Conservation (phyloP, 2,888 invertebrate genomes). For the Adelphocoris suturalis region DNA sequence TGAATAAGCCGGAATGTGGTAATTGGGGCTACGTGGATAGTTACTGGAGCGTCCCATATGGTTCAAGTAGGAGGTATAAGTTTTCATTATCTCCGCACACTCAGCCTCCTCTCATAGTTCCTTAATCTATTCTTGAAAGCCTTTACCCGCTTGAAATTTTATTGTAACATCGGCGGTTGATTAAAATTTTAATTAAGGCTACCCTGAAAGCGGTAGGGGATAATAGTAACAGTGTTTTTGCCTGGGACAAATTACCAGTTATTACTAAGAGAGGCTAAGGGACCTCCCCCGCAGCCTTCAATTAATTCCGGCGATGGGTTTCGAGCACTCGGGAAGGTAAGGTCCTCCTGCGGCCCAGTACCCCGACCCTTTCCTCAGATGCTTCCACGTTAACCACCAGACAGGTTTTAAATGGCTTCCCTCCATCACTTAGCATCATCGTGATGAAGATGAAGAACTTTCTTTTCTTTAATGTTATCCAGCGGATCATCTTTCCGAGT, state of each 20-base stretch:
- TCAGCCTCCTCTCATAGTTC: slow-evolving; percentile 13
- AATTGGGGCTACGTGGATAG: not conserved
- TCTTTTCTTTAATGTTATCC: slow-evolving; percentile 13
- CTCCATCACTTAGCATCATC: slow-evolving; percentile 17
- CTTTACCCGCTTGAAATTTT: slow-evolving; percentile 10
- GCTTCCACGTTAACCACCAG: not conserved
- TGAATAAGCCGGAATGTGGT: slow-evolving; percentile 9
- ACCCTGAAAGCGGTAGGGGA: slow-evolving; percentile 39
- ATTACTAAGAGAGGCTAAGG: slow-evolving; percentile 47
- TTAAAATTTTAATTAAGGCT: slow-evolving; percentile 60
- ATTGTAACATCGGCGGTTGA: slow-evolving; percentile 49
- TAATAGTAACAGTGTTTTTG: slow-evolving; percentile 60
- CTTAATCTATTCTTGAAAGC: slow-evolving; percentile 22
- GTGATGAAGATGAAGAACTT: slow-evolving; percentile 18
- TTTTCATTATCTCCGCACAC: slow-evolving; percentile 26
- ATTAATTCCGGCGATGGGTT: slow-evolving; percentile 56
- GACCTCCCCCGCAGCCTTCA: slow-evolving; percentile 54
- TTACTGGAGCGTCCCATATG: not conserved
- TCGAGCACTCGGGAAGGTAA: slow-evolving; percentile 44
- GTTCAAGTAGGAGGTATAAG: slow-evolving; percentile 19
- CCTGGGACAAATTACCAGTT: slow-evolving; percentile 58
- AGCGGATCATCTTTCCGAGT: not conserved
- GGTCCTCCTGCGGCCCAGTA: not conserved
- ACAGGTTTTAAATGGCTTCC: slow-evolving; percentile 2
- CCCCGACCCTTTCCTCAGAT: not conserved